A percentile compares a stretch with the other conserved stretches of the same genome.
These are phyloP conservation scores for Microcaecilia unicolor DNA, from an alignment of 2,797 vertebrate species.

Conservation along the genomic window DNA sequence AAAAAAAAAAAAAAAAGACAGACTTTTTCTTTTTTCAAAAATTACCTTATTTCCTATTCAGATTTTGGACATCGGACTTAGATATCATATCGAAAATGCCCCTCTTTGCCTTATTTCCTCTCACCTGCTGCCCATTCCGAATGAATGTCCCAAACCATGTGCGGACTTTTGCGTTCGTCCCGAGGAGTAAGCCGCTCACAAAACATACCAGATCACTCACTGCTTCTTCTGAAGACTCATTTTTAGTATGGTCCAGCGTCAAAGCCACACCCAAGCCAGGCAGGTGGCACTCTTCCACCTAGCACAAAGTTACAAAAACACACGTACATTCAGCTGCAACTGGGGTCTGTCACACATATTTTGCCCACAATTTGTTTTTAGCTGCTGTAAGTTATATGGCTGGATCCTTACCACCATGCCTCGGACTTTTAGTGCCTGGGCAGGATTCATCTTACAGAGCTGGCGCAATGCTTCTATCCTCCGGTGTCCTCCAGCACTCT, in stretches of 20 bases:
- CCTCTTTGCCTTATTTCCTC: conserved; percentile 13
- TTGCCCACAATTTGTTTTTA: too few relatives aligned
- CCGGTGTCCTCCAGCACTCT: conserved; percentile 84
- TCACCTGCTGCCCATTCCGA: conserved; percentile 92
- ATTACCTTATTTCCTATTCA: too few relatives aligned
- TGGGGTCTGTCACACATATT: too few relatives aligned
- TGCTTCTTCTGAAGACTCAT: conserved; percentile 77
- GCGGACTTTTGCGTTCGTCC: conserved; percentile 92
- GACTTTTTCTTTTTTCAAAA: too few relatives aligned
- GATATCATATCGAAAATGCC: too few relatives aligned
- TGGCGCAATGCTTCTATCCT: conserved; percentile 89
- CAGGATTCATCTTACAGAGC: conserved; percentile 95
- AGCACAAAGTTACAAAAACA: background rate
- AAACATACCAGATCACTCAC: conserved; percentile 95
- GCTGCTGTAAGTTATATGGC: too few relatives aligned
- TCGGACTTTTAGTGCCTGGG: conserved; percentile 88
- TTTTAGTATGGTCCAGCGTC: conserved; percentile 90
- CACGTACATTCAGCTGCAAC: too few relatives aligned
- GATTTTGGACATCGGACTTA: too few relatives aligned
- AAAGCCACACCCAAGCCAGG: conserved; percentile 92
- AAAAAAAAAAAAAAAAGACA: too few relatives aligned
- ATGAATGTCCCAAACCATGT: conserved; percentile 98
- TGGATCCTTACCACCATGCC: conserved; percentile 88
- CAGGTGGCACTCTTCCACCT: conserved; percentile 96
- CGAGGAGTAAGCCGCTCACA: conserved; percentile 87